Evolutionary conservation across 2,797 vertebrate species (phyloP).

Genomic region (Melanotaenia trifasciata): DNA sequence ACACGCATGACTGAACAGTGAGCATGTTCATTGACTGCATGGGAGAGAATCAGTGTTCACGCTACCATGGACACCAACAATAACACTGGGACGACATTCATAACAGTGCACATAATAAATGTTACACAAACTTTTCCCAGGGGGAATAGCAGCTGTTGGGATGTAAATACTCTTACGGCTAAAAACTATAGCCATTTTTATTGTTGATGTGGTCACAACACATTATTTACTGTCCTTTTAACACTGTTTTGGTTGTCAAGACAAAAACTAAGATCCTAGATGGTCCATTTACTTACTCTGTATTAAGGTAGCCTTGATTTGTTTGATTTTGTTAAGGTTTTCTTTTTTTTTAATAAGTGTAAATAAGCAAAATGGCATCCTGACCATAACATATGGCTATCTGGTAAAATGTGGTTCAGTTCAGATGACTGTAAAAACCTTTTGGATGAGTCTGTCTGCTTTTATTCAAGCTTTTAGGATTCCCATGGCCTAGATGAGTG

Average conservation of each 20-base stretch:
- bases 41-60: conserved; percentile 30
- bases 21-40: conserved; percentile 15
- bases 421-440: background rate
- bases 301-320: no score
- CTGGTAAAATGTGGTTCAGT: background rate
- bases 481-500: no score
- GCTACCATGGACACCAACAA: conserved; percentile 33
- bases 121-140: conserved; percentile 1
- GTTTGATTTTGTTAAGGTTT: no score
- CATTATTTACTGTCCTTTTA: background rate
- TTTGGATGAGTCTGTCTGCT: background rate
- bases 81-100: conserved; percentile 22
- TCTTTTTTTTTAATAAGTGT: no score
- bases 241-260: background rate
- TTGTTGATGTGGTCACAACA: background rate
- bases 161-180: background rate
- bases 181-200: background rate
- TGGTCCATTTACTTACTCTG: background rate
- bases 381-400: background rate
- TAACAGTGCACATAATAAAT: background rate
- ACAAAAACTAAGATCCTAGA: background rate
- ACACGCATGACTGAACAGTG: conserved; percentile 45
- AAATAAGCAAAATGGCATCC: no score
- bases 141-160: conserved; percentile 2
- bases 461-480: no score